These are phyloP conservation scores for Fulmarus glacialis DNA, from an alignment of 2,113 vertebrate genomes.

Conservation along the genomic window DNA sequence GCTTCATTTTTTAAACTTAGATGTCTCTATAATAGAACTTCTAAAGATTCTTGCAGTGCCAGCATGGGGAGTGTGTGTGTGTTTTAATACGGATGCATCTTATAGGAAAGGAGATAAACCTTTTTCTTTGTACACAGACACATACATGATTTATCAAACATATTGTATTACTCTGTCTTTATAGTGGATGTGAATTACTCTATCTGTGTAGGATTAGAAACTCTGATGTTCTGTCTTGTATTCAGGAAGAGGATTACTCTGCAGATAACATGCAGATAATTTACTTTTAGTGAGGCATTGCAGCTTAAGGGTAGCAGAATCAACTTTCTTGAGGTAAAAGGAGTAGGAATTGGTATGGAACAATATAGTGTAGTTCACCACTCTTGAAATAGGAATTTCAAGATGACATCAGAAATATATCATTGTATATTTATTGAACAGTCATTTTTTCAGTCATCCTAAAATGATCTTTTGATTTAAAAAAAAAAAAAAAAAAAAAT, in stretches of 20 bases:
- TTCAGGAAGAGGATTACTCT: slow-evolving; percentile 26
- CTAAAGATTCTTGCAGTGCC: not conserved
- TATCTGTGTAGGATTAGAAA: slow-evolving; percentile 44
- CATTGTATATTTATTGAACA: slow-evolving; percentile 13
- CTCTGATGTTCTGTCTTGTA: slow-evolving; percentile 23
- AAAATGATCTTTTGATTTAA: slow-evolving; percentile 2
- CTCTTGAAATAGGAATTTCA: not conserved
- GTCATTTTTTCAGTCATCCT: not conserved
- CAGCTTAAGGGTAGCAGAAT: slow-evolving; percentile 35
- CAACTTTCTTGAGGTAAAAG: slow-evolving; percentile 17
- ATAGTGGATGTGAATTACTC: not conserved
- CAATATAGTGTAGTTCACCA: not conserved
- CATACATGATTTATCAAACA: slow-evolving; percentile 3
- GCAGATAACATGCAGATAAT: slow-evolving; percentile 3
- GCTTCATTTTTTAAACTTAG: slow-evolving; percentile 49
- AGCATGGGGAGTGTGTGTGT: not conserved
- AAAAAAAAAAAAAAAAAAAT: not conserved
- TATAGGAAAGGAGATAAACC: slow-evolving; percentile 23
- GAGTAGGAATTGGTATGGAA: not conserved
- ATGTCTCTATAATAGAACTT: slow-evolving; percentile 58
- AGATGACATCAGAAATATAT: not conserved
- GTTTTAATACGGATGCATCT: slow-evolving; percentile 1
- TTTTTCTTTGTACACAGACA: not conserved
- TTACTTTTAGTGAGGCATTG: not conserved
- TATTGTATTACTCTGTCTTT: slow-evolving; percentile 7